Percentiles rank a stretch among this genome's conserved stretches.
These are phyloP conservation scores for Trichonephila clavata DNA, from an alignment of 1,140 invertebrate genomes.

Conservation along the genomic window DNA sequence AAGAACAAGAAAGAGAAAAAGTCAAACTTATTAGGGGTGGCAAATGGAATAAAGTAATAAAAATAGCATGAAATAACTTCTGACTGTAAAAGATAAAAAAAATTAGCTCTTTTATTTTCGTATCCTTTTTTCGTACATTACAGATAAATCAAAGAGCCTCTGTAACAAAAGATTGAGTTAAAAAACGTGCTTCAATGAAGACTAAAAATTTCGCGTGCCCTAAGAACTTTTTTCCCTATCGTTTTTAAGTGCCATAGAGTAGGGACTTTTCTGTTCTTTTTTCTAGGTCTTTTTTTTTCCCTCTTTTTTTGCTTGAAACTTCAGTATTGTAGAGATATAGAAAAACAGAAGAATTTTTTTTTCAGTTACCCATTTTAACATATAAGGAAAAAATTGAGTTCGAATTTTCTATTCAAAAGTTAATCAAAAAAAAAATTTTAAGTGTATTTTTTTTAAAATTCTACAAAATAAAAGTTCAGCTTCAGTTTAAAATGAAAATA, in stretches of 20 bases:
- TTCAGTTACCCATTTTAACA: not conserved
- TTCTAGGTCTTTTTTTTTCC: not conserved
- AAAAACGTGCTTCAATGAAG: slow-evolving; percentile 48
- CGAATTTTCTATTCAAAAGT: too few relatives aligned
- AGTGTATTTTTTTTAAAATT: too few relatives aligned
- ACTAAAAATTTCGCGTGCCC: slow-evolving; percentile 36
- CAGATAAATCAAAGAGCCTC: slow-evolving; percentile 36
- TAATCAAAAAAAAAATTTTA: too few relatives aligned
- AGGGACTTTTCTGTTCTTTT: not conserved
- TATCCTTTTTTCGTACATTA: slow-evolving; percentile 43
- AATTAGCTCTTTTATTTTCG: slow-evolving; percentile 51
- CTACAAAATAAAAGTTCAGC: too few relatives aligned
- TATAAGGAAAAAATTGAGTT: too few relatives aligned
- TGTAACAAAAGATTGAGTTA: slow-evolving; percentile 46
- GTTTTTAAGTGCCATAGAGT: not conserved
- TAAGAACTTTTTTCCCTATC: slow-evolving; percentile 23
- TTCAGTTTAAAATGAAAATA: too few relatives aligned
- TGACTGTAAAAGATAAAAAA: slow-evolving; percentile 41
- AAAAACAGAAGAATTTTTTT: slow-evolving; percentile 9
- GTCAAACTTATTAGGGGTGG: not conserved
- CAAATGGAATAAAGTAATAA: slow-evolving; percentile 26
- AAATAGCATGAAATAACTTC: slow-evolving; percentile 51
- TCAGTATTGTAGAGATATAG: not conserved
- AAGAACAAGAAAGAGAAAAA: not conserved
- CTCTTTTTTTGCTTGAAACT: not conserved